Evolutionary conservation across 2,888 invertebrate species (phyloP).

Genomic region (Eumerus sabulonum): DNA sequence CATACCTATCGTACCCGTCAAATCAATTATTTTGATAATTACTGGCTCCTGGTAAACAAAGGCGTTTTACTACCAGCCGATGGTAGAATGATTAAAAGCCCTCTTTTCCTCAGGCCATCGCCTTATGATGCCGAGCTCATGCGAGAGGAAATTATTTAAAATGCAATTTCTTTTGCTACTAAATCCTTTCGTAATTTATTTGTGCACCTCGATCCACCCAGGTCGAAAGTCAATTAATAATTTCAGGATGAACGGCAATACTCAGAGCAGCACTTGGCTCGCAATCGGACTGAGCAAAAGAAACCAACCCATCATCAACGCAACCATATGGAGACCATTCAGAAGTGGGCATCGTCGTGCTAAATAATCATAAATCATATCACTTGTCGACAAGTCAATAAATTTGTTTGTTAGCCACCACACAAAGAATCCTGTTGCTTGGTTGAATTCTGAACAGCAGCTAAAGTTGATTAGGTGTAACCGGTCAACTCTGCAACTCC

Average conservation of each 20-base stretch:
- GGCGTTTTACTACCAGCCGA: constrained; percentile 60
- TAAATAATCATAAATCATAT: constrained; percentile 77
- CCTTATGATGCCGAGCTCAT: constrained; percentile 19
- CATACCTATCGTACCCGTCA: constrained; percentile 70
- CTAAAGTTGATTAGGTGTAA: constrained; percentile 59
- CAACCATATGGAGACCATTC: constrained; percentile 23
- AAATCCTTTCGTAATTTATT: constrained; percentile 71
- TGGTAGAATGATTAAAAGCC: constrained; percentile 69
- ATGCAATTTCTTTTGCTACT: constrained; percentile 71
- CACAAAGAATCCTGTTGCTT: constrained; percentile 68
- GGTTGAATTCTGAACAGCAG: constrained; percentile 49
- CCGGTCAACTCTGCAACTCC: constrained; percentile 10
- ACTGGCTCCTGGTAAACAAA: constrained; percentile 65
- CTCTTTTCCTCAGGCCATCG: constrained; percentile 26
- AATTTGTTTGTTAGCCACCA: constrained; percentile 73
- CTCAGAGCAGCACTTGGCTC: constrained; percentile 41
- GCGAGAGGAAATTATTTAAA: constrained; percentile 69
- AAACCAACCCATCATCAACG: constrained; percentile 14
- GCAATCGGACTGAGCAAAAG: constrained; percentile 39
- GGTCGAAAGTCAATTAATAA: constrained; percentile 69
- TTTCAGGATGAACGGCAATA: constrained; percentile 34
- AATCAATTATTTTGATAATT: constrained; percentile 74
- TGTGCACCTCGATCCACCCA: constrained; percentile 69
- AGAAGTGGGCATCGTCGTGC: constrained; percentile 72
- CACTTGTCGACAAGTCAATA: constrained; percentile 75